These are phyloP conservation scores for Drosophila pseudoobscura DNA, from an alignment of 1,140 invertebrate species.

Conservation along the genomic window DNA sequence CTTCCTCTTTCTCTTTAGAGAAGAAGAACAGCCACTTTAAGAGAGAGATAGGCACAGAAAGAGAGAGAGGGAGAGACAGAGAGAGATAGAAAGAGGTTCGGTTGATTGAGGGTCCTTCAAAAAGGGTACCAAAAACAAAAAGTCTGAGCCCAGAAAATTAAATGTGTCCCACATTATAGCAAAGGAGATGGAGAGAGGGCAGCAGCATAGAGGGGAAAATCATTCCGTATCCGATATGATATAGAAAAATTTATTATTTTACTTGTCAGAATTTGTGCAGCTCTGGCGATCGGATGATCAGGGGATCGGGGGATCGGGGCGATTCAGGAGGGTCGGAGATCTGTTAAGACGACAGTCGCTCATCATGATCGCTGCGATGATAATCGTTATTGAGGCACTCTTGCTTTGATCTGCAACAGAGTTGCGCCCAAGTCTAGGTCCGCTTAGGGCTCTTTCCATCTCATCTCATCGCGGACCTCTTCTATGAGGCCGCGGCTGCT, in stretches of 20 bases:
- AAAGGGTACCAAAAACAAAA: slow-evolving; percentile 74
- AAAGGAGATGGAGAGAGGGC: slow-evolving; percentile 13
- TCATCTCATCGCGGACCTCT: background rate
- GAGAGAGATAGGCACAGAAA: background rate
- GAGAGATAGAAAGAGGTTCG: slow-evolving; percentile 34
- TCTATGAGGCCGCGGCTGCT: background rate
- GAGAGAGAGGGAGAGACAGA: slow-evolving; percentile 3
- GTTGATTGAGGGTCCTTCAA: slow-evolving; percentile 79
- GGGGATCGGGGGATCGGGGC: background rate
- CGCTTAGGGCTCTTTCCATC: slow-evolving; percentile 3
- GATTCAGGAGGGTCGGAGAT: slow-evolving; percentile 39
- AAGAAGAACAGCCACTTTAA: too few species aligned
- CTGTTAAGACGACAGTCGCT: slow-evolving; percentile 71
- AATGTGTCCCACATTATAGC: slow-evolving; percentile 75
- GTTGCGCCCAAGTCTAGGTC: slow-evolving; percentile 28
- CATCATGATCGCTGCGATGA: slow-evolving; percentile 68
- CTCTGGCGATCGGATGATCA: background rate
- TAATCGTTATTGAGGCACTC: slow-evolving; percentile 82
- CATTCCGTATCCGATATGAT: slow-evolving; percentile 32
- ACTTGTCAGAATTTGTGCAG: slow-evolving; percentile 67
- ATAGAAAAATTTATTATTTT: slow-evolving; percentile 68
- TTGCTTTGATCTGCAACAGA: slow-evolving; percentile 73
- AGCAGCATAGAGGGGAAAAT: slow-evolving; percentile 8
- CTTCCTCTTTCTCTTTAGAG: background rate
- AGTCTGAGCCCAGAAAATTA: slow-evolving; percentile 63